A percentile compares a stretch with the other conserved stretches of the same genome.
These are phyloP conservation scores for Halichoeres trimaculatus DNA, from an alignment of 2,113 vertebrate species.

Conservation along the genomic window DNA sequence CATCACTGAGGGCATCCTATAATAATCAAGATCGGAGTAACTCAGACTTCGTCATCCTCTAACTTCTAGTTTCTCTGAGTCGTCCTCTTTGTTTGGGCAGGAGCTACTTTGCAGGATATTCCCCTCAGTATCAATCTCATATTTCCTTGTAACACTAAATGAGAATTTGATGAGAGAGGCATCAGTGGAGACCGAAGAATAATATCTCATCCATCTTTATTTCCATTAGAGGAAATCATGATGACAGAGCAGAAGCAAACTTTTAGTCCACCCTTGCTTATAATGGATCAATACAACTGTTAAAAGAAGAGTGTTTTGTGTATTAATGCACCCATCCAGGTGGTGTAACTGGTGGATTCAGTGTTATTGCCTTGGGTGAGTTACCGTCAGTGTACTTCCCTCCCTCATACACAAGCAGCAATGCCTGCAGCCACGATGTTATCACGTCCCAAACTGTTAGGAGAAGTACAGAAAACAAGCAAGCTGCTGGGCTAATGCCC, in stretches of 20 bases:
- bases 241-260: slow-evolving; percentile 37
- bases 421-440: slow-evolving; percentile 52
- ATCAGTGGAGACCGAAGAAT: slow-evolving; percentile 18
- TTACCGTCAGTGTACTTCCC: slow-evolving; percentile 34
- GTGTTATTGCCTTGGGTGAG: slow-evolving; percentile 12
- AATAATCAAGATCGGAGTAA: slow-evolving; percentile 22
- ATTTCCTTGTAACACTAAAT: not conserved
- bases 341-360: slow-evolving; percentile 6
- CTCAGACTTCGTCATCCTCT: not conserved
- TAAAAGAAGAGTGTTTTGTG: slow-evolving; percentile 13
- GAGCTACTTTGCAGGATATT: slow-evolving; percentile 1
- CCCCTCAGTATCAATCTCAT: slow-evolving; percentile 8
- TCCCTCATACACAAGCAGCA: slow-evolving; percentile 16
- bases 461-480: slow-evolving; percentile 49
- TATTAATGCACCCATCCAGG: slow-evolving; percentile 55
- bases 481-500: slow-evolving; percentile 20
- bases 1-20: slow-evolving; percentile 34
- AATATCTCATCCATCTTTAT: slow-evolving; percentile 26
- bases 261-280: slow-evolving; percentile 34
- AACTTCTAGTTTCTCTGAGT: not conserved
- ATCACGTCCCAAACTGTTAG: slow-evolving; percentile 46
- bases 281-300: slow-evolving; percentile 52
- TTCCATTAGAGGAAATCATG: slow-evolving; percentile 49
- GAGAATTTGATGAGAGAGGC: slow-evolving; percentile 13
- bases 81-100: not conserved